phyloP scores from a whole-genome alignment of 2,888 invertebrate species.

The Cataglyphis cursor region DNA sequence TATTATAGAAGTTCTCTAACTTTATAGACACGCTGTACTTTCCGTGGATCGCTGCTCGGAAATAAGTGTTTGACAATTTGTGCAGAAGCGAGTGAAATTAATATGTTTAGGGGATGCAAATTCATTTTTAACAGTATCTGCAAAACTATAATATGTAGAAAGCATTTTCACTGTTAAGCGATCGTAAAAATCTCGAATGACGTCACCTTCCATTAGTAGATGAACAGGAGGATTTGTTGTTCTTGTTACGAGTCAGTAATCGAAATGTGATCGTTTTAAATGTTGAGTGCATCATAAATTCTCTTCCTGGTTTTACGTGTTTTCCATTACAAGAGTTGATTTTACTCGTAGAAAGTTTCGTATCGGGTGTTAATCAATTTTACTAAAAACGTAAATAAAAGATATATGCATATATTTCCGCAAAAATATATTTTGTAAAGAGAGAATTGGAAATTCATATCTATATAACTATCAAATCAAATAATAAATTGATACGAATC shows the following conservation, averaged over 20 bases:
- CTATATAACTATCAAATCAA: background rate
- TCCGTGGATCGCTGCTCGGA: background rate
- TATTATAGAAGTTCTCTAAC: slow-evolving; percentile 30
- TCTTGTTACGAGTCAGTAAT: background rate
- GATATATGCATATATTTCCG: background rate
- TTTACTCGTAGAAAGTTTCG: background rate
- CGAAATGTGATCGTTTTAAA: background rate
- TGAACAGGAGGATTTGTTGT: slow-evolving; percentile 1
- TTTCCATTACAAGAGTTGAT: slow-evolving; percentile 11
- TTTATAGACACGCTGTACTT: slow-evolving; percentile 14
- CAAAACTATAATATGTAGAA: background rate
- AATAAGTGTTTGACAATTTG: slow-evolving; percentile 20
- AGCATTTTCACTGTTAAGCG: background rate
- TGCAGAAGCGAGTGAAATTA: background rate
- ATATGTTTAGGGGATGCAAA: background rate
- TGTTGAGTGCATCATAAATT: background rate
- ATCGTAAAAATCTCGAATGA: background rate
- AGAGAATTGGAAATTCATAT: background rate
- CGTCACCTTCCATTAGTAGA: slow-evolving; percentile 13
- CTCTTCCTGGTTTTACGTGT: background rate
- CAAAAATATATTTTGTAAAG: background rate
- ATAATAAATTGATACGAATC: slow-evolving; percentile 2
- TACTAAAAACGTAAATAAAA: background rate
- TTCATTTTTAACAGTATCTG: background rate
- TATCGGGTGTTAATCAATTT: background rate